phyloP scores from a whole-genome alignment of 1,140 invertebrate genomes.

The Liolophura sinensis region DNA sequence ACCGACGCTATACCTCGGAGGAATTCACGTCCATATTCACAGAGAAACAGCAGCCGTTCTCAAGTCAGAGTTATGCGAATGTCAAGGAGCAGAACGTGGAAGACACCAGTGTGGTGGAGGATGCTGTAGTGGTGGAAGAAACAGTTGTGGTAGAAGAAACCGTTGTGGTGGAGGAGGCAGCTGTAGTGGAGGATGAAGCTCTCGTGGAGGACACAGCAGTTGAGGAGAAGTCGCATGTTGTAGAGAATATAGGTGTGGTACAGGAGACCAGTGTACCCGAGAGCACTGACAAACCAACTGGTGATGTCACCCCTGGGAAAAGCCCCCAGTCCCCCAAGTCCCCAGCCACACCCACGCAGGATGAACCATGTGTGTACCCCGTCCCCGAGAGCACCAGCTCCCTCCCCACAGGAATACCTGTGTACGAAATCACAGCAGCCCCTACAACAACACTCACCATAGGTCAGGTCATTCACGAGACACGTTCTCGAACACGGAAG shows the following conservation, averaged over 20 bases:
- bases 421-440: conserved; percentile 8
- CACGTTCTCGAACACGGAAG: conserved; percentile 7
- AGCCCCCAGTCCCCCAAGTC: conserved; percentile 8
- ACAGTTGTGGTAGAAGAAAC: conserved; percentile 9
- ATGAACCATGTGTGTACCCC: conserved; percentile 19
- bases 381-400: conserved; percentile 8
- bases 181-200: conserved; percentile 13
- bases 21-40: conserved; percentile 59
- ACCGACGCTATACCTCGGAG: conserved; percentile 55
- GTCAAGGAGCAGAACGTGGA: conserved; percentile 24
- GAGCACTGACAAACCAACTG: too few relatives aligned
- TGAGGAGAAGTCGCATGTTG: conserved; percentile 11
- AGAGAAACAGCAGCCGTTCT: conserved; percentile 41
- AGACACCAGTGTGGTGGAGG: conserved; percentile 27
- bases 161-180: conserved; percentile 28
- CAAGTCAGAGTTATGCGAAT: conserved; percentile 31
- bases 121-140: conserved; percentile 12
- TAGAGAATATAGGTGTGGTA: conserved; percentile 8
- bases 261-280: too few relatives aligned
- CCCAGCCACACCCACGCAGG: conserved; percentile 27
- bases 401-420: conserved; percentile 7
- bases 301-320: neutral
- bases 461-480: conserved; percentile 8
- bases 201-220: conserved; percentile 3
- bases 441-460: conserved; percentile 3